A percentile compares a stretch with the other conserved stretches of the same genome.
phyloP scores from a whole-genome alignment of 2,888 invertebrate species.

The Drosophila limbata region DNA sequence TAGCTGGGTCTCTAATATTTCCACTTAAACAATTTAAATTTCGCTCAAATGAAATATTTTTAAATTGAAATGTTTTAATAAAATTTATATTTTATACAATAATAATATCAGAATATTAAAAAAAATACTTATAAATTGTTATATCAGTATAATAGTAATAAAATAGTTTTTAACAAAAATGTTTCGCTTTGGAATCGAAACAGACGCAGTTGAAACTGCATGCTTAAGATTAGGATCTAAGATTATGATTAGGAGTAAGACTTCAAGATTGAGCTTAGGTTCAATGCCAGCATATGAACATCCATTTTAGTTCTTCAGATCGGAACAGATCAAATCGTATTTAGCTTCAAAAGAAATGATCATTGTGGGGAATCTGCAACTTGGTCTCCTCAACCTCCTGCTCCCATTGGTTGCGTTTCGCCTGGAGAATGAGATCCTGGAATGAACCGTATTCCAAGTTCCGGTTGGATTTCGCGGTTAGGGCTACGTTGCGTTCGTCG shows the following conservation, averaged over 20 bases:
- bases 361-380: conserved; percentile 53
- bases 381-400: conserved; percentile 73
- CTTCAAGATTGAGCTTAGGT: conserved; percentile 25
- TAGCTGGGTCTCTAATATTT: too few relatives aligned
- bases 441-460: conserved; percentile 77
- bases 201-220: conserved; percentile 25
- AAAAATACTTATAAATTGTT: conserved; percentile 7
- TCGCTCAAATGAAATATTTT: not conserved
- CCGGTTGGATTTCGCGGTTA: conserved; percentile 66
- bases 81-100: conserved; percentile 2
- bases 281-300: conserved; percentile 74
- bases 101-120: conserved; percentile 7
- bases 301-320: conserved; percentile 40
- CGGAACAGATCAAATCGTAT: not conserved
- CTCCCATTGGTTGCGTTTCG: conserved; percentile 72
- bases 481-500: conserved; percentile 72
- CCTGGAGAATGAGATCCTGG: conserved; percentile 79
- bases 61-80: not conserved
- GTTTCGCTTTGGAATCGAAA: conserved; percentile 8
- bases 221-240: not conserved
- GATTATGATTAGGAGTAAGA: not conserved
- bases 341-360: conserved; percentile 56
- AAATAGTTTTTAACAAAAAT: conserved; percentile 14
- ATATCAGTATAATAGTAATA: conserved; percentile 2
- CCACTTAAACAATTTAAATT: conserved; percentile 6